Evolutionary conservation across 2,113 vertebrate genomes (phyloP).

Genomic region (Sciurus niger): DNA sequence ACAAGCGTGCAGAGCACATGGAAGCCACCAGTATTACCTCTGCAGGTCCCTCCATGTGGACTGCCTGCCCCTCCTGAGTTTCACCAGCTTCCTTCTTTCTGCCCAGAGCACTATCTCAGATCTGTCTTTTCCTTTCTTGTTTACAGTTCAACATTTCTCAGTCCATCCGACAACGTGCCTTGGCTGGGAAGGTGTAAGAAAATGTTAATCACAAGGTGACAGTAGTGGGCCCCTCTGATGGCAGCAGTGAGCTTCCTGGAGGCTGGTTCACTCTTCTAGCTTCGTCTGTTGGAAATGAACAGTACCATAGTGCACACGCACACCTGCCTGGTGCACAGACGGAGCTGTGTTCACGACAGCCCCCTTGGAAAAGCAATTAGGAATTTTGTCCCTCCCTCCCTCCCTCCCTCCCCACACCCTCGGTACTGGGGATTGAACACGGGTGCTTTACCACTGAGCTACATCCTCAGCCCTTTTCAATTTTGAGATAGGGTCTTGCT

Average conservation of each 20-base stretch:
- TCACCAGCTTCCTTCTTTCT: neutral
- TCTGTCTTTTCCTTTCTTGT: neutral
- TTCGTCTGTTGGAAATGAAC: neutral
- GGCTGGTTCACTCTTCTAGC: neutral
- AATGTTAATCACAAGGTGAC: neutral
- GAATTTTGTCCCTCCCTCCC: neutral
- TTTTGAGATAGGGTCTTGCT: too few relatives aligned
- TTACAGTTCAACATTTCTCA: neutral
- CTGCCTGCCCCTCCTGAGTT: rapidly evolving
- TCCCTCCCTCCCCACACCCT: too few relatives aligned
- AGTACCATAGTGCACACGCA: neutral
- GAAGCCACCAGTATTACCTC: neutral
- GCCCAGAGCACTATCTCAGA: neutral
- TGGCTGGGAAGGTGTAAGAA: neutral
- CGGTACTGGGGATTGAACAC: too few relatives aligned
- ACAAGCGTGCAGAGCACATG: neutral
- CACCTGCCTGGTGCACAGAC: neutral
- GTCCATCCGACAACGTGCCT: rapidly evolving
- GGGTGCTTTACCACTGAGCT: too few relatives aligned
- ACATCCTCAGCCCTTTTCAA: too few relatives aligned
- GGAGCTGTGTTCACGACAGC: conserved; percentile 30
- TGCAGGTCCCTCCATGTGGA: neutral
- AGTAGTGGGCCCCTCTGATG: too few relatives aligned
- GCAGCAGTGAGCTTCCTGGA: neutral
- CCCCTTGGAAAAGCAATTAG: conserved; percentile 71